Evolutionary conservation across 2,113 vertebrate genomes (phyloP), one percentile per base, ranked within the genome.

Genomic region (Xiphophorus hellerii): DNA sequence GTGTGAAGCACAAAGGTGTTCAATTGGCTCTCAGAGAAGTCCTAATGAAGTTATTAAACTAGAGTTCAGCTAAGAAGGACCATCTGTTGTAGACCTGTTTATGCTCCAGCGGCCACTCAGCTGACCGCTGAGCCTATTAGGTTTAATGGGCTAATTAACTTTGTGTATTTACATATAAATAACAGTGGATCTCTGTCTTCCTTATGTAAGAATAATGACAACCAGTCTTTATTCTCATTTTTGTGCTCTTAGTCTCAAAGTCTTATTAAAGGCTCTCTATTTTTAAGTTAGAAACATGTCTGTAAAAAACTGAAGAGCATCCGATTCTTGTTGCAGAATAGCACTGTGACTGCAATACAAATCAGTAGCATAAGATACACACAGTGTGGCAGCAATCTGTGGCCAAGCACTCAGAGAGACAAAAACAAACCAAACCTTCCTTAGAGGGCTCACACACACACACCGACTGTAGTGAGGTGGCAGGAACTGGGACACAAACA

Each of bases 111-210:
- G 84, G 31, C 66, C 87, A 71, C 78, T 86, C 80, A 78, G 81
- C 83, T 87, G 87, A 84, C 88, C 87, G 68, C 81, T 64, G 74
- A 85, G 73, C 71, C 76, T 83, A 90, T 90, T 87, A 86, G 69
- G 15, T 81, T 91, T 91, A 88, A 91, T 76, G 80, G 80, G 72
- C 73, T 89, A 58, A 88, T 90, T 81, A 85, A 77, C 78, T 88
- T 85, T 85, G 74, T 62, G 72, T 69, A 71, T 81, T 80, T 67
- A 74, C 76, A 79, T 79, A 83, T 81, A 81, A 84, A 87, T 78
- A 39, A 77, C 73, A 65, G 72, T 66, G 58, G 48, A 72, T 31
- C 72, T 64, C 37, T 73, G 17, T 62, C 8, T 63, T 71, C n/a
- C n/a, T 66, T 31, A n/a, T 15, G 39, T 14, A 14, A n/a, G 17